These are phyloP conservation scores for Paratilapia polleni DNA, from an alignment of 2,113 vertebrate species.

Conservation along the genomic window DNA sequence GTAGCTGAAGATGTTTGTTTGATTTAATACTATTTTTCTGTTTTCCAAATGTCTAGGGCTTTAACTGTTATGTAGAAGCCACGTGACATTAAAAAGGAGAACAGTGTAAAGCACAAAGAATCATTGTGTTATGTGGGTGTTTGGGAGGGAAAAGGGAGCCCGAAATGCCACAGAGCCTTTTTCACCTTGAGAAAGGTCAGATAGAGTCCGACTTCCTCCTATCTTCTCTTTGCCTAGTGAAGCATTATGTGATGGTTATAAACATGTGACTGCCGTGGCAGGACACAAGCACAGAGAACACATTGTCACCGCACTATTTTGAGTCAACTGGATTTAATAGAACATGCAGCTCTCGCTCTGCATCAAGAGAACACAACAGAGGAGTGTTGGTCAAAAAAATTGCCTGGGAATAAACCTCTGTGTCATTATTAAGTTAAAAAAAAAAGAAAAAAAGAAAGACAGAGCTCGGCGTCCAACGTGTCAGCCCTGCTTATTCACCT, in stretches of 20 bases:
- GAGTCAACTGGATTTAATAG: slow-evolving; percentile 53
- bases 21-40: slow-evolving; percentile 80
- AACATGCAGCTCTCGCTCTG: slow-evolving; percentile 6
- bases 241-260: slow-evolving; percentile 37
- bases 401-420: slow-evolving; percentile 36
- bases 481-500: slow-evolving; percentile 61
- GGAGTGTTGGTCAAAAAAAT: slow-evolving; percentile 43
- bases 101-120: slow-evolving; percentile 19
- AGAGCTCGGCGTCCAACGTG: slow-evolving; percentile 42
- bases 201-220: slow-evolving; percentile 16
- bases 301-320: slow-evolving; percentile 38
- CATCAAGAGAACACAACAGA: slow-evolving; percentile 25
- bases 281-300: slow-evolving; percentile 35
- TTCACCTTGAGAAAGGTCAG: slow-evolving; percentile 63
- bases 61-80: slow-evolving; percentile 62
- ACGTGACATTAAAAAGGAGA: slow-evolving; percentile 23
- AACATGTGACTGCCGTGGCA: slow-evolving; percentile 34
- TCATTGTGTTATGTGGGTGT: slow-evolving; percentile 18
- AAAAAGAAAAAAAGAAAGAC: background rate
- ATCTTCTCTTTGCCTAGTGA: slow-evolving; percentile 40
- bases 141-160: background rate
- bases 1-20: slow-evolving; percentile 72
- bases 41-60: slow-evolving; percentile 71
- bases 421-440: slow-evolving; percentile 57
- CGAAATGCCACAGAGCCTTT: slow-evolving; percentile 23